phyloP scores from a whole-genome alignment of 2,113 vertebrate genomes.

The Aegypius monachus region DNA sequence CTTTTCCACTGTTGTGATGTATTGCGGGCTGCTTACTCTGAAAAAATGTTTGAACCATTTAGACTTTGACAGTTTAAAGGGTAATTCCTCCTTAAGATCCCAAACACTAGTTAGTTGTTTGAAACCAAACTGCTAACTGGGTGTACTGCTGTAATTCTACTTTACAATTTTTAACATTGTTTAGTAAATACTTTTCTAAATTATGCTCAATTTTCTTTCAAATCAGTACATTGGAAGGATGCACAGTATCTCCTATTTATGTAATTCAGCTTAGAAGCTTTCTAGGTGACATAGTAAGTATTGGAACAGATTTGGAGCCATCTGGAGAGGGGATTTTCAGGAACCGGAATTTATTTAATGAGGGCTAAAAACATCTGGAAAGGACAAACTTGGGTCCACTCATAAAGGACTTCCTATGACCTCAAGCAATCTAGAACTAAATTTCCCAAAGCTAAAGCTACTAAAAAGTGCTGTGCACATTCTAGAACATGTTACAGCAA shows the following conservation, averaged over 20 bases:
- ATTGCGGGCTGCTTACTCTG: neutral
- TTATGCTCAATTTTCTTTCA: neutral
- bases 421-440: neutral
- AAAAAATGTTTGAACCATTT: neutral
- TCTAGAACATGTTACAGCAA: neutral
- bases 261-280: neutral
- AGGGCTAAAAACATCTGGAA: slow-evolving; percentile 31
- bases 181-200: neutral
- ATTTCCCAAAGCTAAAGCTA: neutral
- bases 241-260: neutral
- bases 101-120: neutral
- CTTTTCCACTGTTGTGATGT: fast-evolving
- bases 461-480: neutral
- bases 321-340: slow-evolving; percentile 47
- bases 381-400: slow-evolving; percentile 4
- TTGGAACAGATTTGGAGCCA: slow-evolving; percentile 7
- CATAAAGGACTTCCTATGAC: slow-evolving; percentile 45
- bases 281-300: slow-evolving; percentile 31
- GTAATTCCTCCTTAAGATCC: neutral
- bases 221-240: neutral
- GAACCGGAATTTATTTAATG: slow-evolving; percentile 35
- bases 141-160: neutral
- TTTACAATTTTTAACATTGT: neutral
- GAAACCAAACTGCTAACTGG: neutral
- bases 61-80: neutral